Evolutionary conservation across 2,797 vertebrate species (phyloP).

Genomic region (Chlorospingus semifuscus): DNA sequence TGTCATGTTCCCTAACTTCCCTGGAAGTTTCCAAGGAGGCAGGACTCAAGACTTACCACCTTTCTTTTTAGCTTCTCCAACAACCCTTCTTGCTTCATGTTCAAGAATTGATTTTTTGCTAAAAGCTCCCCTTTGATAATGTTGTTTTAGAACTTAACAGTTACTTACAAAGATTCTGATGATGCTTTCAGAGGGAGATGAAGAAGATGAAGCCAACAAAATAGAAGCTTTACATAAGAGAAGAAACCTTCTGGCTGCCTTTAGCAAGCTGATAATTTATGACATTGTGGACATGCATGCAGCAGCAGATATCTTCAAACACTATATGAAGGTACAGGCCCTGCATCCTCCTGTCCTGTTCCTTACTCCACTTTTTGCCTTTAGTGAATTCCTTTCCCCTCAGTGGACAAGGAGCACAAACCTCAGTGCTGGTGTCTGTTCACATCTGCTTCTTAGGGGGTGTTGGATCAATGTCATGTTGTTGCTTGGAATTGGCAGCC

Average conservation of each 20-base stretch:
- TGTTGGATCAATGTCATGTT: neutral
- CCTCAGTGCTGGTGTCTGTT: neutral
- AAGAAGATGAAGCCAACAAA: slow-evolving; percentile 99
- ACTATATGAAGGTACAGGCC: slow-evolving; percentile 97
- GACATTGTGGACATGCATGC: slow-evolving; percentile 99
- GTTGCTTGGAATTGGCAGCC: neutral
- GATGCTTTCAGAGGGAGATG: slow-evolving; percentile 89
- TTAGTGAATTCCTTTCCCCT: neutral
- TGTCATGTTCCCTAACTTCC: neutral
- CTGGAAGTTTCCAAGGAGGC: neutral
- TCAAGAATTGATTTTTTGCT: neutral
- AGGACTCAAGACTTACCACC: neutral
- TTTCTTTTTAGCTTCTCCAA: neutral
- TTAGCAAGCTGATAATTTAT: slow-evolving; percentile 98
- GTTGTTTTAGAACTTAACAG: neutral
- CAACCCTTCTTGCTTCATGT: neutral
- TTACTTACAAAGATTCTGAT: slow-evolving; percentile 1
- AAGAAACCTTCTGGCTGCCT: slow-evolving; percentile 95
- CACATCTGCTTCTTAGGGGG: neutral
- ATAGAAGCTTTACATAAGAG: slow-evolving; percentile 99
- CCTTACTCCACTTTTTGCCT: neutral
- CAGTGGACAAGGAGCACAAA: neutral
- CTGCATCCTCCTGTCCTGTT: neutral
- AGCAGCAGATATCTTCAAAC: slow-evolving; percentile 98
- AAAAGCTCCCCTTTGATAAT: neutral